Base-by-base conservation (phyloP, 2,888 invertebrate species). In the Epistrophella euchroma region DNA sequence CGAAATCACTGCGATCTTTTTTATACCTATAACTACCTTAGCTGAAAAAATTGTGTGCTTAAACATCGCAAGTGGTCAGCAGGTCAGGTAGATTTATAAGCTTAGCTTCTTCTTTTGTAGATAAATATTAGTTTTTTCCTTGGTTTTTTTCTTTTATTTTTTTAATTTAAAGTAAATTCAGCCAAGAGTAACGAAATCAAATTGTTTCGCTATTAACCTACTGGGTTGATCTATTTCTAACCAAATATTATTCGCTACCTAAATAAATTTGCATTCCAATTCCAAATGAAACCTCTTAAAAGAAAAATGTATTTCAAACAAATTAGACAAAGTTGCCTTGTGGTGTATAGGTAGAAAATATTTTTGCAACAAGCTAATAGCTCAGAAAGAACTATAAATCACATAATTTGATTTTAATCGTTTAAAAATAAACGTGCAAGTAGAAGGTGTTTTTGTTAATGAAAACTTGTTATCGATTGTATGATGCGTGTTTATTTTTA, bases 321-420 rank as follows among this genome's bases (percentile, higher is more conserved):
- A 43, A 47, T 19, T 70, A 62, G n/a, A 50, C 19, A 32, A 71
- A 56, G 47, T 35, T 45, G 58, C 17, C 32, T 40, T 28, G 15
- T 35, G 9, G 28, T 28, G 6, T 5, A 28, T 28, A 28, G 35
- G 1, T 10, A 19, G 2, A 4, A 66, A n/a, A n/a, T 52, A 64
- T 79, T 79, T 80, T 9, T 55, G 66, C 68, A 80, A 80, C 80
- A 64, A 79, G 73, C 47, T 50, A 78, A 56, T 58, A 40, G 58
- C 32, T 66, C n/a, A 52, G 13, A 77, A 40, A 56, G 62, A 68
- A 19, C 74, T 32, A 71, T 75, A 75, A 74, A 84, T 75, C 75
- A 84, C 79, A 52, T 73, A 85, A 80, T 85, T 85, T 52, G 71
- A 72, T 80, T 80, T 85, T 80, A 80, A 85, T 85, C 72, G 76